Base-by-base conservation (phyloP, 2,797 vertebrate species). In the Anas flavirostris region DNA sequence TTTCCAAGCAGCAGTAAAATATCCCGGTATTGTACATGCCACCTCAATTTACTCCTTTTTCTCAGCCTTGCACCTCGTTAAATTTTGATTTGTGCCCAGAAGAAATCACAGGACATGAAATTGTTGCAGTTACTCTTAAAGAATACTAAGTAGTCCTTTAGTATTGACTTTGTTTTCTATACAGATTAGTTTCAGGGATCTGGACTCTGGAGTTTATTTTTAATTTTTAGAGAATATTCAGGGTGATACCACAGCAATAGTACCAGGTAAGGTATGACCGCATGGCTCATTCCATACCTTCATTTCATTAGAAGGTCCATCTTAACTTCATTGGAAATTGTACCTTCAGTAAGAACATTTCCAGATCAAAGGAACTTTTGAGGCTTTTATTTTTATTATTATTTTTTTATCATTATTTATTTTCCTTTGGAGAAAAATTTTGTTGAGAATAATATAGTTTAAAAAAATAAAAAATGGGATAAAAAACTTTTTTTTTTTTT, bases 31-130 rank as follows among this genome's bases (percentile, higher is more conserved):
- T 41, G 64, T 31, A 73, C 39, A 29, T 64, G 33, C 72, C 78
- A 86, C 78, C 70, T 86, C 82, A 33, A 60, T 62, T 83, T 46
- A 37, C 26, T 93, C 74, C 74, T 53, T 94, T 90, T 95, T 91
- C 82, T 93, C 93, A 93, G 88, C 78, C 77, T 92, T 44, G 29
- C 85, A 93, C 82, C 85, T 94, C 31, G 0, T 91, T 94, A 93
- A 91, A 66, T 64, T 80, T 72, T 84, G 74, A 62, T 83, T 74
- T 69, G 52, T 81, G 52, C 78, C 90, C 84, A 86, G 77, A 56
- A 73, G 88, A 66, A 60, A 83, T 60, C 68, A 25, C 41, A 69
- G 56, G 41, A 86, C 44, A 60, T 29, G 23, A 59, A 82, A 80
- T 33, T 37, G 39, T 50, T 88, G n/a, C 77, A 52, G 73, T 43